phyloP scores from a whole-genome alignment of 2,797 vertebrate species.

The Pelobates cultripes region DNA sequence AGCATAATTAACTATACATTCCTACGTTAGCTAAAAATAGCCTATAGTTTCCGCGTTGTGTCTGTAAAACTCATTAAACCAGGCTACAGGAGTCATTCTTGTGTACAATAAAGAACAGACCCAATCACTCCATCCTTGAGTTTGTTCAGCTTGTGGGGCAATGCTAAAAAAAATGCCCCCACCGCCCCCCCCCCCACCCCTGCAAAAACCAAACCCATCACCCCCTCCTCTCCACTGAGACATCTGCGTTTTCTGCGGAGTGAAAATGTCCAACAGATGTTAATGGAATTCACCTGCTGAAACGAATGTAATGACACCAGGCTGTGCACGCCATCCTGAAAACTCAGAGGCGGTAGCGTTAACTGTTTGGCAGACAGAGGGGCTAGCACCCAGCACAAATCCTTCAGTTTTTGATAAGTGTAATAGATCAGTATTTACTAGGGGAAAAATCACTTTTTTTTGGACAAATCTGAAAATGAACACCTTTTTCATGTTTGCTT shows the following conservation, averaged over 20 bases:
- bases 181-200: neutral
- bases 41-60: conserved; percentile 81
- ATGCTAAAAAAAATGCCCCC: conserved; percentile 57
- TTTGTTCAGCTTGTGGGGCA: conserved; percentile 56
- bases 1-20: conserved; percentile 91
- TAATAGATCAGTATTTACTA: too few relatives aligned
- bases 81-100: conserved; percentile 74
- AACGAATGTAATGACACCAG: neutral
- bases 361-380: neutral
- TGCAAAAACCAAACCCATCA: conserved; percentile 8
- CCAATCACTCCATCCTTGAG: conserved; percentile 61
- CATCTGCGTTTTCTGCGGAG: conserved; percentile 45
- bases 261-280: conserved; percentile 63
- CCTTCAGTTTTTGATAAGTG: too few relatives aligned
- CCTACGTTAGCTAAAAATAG: conserved; percentile 92
- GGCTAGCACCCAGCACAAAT: too few relatives aligned
- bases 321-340: conserved; percentile 45
- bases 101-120: conserved; percentile 62
- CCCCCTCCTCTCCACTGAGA: conserved; percentile 20
- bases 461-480: too few relatives aligned
- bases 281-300: conserved; percentile 75
- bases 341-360: neutral
- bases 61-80: conserved; percentile 91
- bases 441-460: too few relatives aligned
- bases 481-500: too few relatives aligned